phyloP scores from a whole-genome alignment of 1,140 invertebrate species.

The Brachionus manjavacas region DNA sequence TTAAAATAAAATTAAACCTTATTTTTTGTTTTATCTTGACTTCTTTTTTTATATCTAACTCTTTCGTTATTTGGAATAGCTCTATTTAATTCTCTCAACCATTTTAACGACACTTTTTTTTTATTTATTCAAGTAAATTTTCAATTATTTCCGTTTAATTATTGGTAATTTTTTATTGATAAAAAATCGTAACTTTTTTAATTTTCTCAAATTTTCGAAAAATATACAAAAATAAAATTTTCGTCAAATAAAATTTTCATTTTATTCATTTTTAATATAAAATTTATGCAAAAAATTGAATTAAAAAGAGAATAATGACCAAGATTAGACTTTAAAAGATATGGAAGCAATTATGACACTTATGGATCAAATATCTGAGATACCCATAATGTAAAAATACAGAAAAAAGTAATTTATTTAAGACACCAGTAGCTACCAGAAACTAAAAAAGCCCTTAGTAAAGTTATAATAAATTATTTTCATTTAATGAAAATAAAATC shows the following conservation, averaged over 20 bases:
- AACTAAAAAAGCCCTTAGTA: too few species aligned
- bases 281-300: too few species aligned
- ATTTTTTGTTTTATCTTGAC: background rate
- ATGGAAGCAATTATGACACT: too few species aligned
- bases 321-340: too few species aligned
- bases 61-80: background rate
- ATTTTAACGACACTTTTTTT: background rate
- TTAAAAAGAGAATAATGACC: too few species aligned
- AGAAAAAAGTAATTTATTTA: too few species aligned
- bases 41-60: background rate
- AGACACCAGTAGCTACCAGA: too few species aligned
- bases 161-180: background rate
- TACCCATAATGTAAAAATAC: too few species aligned
- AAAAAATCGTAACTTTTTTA: background rate
- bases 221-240: background rate
- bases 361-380: too few species aligned
- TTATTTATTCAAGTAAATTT: conserved; percentile 1
- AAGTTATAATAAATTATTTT: too few species aligned
- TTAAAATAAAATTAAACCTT: background rate
- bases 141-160: background rate
- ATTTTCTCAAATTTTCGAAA: background rate
- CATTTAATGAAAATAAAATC: too few species aligned
- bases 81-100: background rate
- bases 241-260: background rate
- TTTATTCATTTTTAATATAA: too few species aligned